Base-by-base conservation (phyloP, 2,888 invertebrate genomes). In the Octonoba sinensis region DNA sequence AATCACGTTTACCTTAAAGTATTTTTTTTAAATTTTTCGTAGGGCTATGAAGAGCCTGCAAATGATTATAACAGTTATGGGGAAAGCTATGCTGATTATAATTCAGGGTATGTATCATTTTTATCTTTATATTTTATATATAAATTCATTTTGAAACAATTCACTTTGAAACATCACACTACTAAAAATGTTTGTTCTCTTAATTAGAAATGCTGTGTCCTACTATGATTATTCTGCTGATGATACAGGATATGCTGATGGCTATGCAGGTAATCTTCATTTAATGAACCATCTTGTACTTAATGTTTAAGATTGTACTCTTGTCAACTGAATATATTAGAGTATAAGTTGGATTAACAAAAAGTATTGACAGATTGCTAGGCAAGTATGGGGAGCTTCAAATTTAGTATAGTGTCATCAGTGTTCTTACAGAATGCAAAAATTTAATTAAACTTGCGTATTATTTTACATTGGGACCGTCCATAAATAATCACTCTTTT, bases 171-270 rank as follows among this genome's bases (percentile, higher is more conserved):
- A 3, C 6, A 20, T 22, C 4, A 57, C 12, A 6, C 20, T 22
- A 8, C 1, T 57, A 20, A 22, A 3, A 20, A 16, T 36, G 15
- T 4, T 60, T 0, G 6, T 27, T 27, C 13, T 60, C 11, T 54
- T 54, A n/a, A 54, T n/a, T 22, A 79, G 79, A 56, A 79, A 67
- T 73, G 62, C 79, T 20, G 60, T 73, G 24, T 73, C 73, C 8
- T 79, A 79, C 64, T 79, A 79, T 69, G 79, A 79, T 65, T 79
- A 79, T 51, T 36, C 73, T 27, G 73, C 67, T 47, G 79, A 79
- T 13, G 79, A 79, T 69, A 62, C 67, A 16, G 56, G 36, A 27
- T 79, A 67, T 79, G 73, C 73, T 1, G 79, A 79, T 79, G 79
- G 79, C 62, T 79, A 79, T 64, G 62, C 47, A 22, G 79, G 79